Conservation (phyloP, 2,797 vertebrate species). For the Poeciliopsis turneri region DNA sequence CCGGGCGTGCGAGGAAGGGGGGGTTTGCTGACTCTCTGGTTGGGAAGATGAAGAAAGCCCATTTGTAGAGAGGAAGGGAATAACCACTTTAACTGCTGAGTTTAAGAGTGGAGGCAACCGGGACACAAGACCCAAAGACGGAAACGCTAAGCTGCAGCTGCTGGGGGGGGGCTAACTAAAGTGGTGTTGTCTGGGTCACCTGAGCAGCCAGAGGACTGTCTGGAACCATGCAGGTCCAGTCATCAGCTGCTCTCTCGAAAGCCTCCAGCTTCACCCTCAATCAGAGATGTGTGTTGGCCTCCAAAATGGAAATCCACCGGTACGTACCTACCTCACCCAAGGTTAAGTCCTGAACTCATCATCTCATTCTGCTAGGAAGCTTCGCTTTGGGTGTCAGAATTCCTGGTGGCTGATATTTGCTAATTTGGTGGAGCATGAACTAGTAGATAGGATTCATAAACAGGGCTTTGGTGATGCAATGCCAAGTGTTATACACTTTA, state of each 20-base stretch:
- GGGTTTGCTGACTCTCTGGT: conserved; percentile 7
- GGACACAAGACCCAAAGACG: neutral
- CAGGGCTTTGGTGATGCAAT: neutral
- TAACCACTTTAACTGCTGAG: conserved; percentile 22
- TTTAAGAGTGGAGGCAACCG: conserved; percentile 3
- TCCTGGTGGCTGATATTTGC: neutral
- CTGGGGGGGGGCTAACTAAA: conserved; percentile 11
- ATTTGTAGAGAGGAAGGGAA: conserved; percentile 34
- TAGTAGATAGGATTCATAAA: neutral
- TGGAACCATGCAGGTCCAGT: conserved; percentile 78
- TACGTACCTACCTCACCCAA: conserved; percentile 65
- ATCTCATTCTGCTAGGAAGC: neutral
- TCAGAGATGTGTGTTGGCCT: conserved; percentile 74
- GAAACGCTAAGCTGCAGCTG: neutral
- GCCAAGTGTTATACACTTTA: neutral
- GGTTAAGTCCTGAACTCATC: neutral
- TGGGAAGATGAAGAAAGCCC: conserved; percentile 39
- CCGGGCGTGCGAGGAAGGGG: neutral
- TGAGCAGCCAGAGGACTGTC: neutral
- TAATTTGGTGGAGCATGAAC: neutral
- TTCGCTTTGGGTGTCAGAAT: neutral
- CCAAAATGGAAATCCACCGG: conserved; percentile 83
- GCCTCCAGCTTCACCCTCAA: conserved; percentile 71
- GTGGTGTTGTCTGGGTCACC: conserved; percentile 19
- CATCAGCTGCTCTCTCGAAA: conserved; percentile 67